Base-by-base conservation (phyloP, 1,140 invertebrate species). In the Papilio machaon region DNA sequence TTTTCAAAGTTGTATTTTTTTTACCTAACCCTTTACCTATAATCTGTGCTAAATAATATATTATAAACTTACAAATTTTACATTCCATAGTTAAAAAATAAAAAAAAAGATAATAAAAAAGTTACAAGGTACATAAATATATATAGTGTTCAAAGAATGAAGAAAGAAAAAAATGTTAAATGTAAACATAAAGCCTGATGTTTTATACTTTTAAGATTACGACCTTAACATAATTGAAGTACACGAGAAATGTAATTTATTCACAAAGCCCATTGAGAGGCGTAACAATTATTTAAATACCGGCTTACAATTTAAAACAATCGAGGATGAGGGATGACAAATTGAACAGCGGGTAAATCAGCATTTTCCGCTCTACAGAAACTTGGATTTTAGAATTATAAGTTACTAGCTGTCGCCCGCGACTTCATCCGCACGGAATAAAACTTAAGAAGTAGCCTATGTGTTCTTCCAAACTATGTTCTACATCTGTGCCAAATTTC, bases 271-370 rank as follows among this genome's bases (percentile, higher is more conserved):
- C 64, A 70, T 70, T 70, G 64, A 70, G 64, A 70, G 30, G 64
- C 64, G 64, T 35, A 70, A 70, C 64, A 70, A 70, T 70, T 70
- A 70, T 70, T 70, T 70, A 70, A 70, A 70, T 70, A 30, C 64
- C 64, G 64, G 64, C 64, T 70, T 70, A 70, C 64, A 70, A 70
- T 70, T 70, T 70, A 70, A 70, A 70, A 70, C 64, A 70, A 70
- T 70, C 64, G 64, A 35, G 64, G 30, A 70, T 70, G 64, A 67
- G 64, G 64, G 64, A 67, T 30, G 64, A 67, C 35, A 30, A 67
- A 30, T 35, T 67, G 23, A 67, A 35, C 64, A 67, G 64, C 58
- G 58, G 58, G 19, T 23, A 67, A 67, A 67, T 67, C 64, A 67
- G 11, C 64, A 67, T 67, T 67, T 67, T 67, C 64, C 64, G 64